Evolutionary conservation across 2,888 invertebrate genomes (phyloP).

Genomic region (Elegia similella): DNA sequence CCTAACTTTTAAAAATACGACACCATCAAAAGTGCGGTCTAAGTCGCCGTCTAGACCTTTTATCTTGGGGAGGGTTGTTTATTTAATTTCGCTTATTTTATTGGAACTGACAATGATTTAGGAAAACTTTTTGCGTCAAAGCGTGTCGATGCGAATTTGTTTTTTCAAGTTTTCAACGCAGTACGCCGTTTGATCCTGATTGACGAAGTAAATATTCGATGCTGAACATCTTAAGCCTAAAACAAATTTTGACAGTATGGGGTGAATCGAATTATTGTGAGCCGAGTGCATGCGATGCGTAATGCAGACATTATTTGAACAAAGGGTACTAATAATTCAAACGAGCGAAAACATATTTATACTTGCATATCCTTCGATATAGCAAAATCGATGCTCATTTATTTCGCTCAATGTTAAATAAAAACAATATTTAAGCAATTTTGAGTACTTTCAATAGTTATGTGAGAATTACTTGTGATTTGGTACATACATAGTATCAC

Average conservation of each 20-base stretch:
- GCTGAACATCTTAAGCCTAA: conserved; percentile 47
- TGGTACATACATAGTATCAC: no score
- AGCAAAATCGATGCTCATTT: conserved; percentile 17
- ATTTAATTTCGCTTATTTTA: conserved; percentile 78
- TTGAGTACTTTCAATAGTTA: no score
- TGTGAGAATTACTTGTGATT: no score
- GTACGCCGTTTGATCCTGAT: conserved; percentile 67
- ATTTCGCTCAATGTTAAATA: no score
- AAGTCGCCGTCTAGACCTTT: conserved; percentile 72
- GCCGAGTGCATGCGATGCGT: conserved; percentile 39
- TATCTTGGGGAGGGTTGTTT: conserved; percentile 71
- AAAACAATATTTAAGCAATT: no score
- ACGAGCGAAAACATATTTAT: conserved; percentile 28
- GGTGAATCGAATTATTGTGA: conserved; percentile 57
- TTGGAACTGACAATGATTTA: conserved; percentile 76
- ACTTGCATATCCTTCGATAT: not conserved
- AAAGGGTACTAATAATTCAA: conserved; percentile 42
- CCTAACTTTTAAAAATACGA: conserved; percentile 76
- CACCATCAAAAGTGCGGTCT: conserved; percentile 77
- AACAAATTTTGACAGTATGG: conserved; percentile 55
- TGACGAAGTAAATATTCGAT: conserved; percentile 64
- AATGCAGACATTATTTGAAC: conserved; percentile 38
- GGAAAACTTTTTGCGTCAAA: conserved; percentile 55
- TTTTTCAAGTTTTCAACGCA: conserved; percentile 42
- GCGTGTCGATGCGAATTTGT: conserved; percentile 46